These are phyloP conservation scores for Pseudoips prasinana DNA, from an alignment of 2,888 invertebrate genomes.

Conservation along the genomic window DNA sequence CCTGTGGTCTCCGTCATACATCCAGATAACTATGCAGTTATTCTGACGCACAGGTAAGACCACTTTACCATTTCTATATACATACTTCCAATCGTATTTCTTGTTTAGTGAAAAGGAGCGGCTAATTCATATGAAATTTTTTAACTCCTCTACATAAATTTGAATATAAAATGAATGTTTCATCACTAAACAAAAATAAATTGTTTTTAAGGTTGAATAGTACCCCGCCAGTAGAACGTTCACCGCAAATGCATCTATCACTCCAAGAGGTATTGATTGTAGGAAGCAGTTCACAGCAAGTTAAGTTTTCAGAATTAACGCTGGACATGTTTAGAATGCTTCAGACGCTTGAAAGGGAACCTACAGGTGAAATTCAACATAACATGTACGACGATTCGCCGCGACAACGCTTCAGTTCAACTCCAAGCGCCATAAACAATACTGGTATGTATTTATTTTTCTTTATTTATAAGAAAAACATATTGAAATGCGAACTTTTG, in stretches of 20 bases:
- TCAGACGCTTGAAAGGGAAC: constrained; percentile 96
- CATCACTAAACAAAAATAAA: no score
- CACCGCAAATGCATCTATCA: constrained; percentile 91
- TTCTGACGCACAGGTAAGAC: constrained; percentile 91
- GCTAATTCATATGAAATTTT: no score
- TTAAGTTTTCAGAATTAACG: constrained; percentile 97
- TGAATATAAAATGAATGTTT: no score
- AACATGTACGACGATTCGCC: constrained; percentile 82
- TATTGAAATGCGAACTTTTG: no score
- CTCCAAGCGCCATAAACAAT: constrained; percentile 63
- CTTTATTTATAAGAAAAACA: no score
- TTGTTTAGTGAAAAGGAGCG: no score
- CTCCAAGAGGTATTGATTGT: constrained; percentile 97
- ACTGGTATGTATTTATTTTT: constrained; percentile 54
- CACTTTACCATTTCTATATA: no score
- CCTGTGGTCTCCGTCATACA: constrained; percentile 94
- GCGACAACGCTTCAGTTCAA: constrained; percentile 76
- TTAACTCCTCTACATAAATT: no score
- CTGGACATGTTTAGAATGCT: constrained; percentile 99
- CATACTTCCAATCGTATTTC: no score
- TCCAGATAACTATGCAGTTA: constrained; percentile 92
- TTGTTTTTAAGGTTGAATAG: no score
- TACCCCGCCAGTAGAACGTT: constrained; percentile 89
- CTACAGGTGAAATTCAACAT: constrained; percentile 90
- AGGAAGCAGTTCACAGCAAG: constrained; percentile 96